phyloP scores from a whole-genome alignment of 1,140 invertebrate species.

The Drepana arcuata region DNA sequence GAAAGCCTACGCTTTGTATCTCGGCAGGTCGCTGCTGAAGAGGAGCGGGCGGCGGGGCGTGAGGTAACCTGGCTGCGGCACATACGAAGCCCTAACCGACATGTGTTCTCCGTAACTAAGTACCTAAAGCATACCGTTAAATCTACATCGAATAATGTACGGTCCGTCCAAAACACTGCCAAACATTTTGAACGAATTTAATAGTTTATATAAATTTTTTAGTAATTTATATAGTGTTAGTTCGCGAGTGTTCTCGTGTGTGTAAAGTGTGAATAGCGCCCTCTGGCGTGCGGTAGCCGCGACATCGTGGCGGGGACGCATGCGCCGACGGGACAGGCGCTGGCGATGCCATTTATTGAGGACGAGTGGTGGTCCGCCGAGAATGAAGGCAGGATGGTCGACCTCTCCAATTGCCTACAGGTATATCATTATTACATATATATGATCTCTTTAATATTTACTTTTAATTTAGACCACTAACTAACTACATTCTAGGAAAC shows the following conservation, averaged over 20 bases:
- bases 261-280: constrained; percentile 42
- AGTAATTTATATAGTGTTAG: constrained; percentile 23
- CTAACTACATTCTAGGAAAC: too few relatives aligned
- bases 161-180: constrained; percentile 63
- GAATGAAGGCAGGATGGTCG: constrained; percentile 92
- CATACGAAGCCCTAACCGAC: constrained; percentile 28
- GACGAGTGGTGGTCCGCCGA: constrained; percentile 94
- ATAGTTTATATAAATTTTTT: constrained; percentile 44
- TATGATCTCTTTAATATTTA: too few relatives aligned
- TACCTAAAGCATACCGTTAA: constrained; percentile 40
- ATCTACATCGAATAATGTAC: constrained; percentile 60
- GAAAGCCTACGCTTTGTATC: constrained; percentile 55
- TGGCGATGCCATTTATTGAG: constrained; percentile 95
- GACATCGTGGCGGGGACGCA: constrained; percentile 74
- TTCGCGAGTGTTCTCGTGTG: constrained; percentile 35
- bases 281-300: constrained; percentile 41
- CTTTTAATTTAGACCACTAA: too few relatives aligned
- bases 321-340: constrained; percentile 75
- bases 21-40: constrained; percentile 70
- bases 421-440: too few relatives aligned
- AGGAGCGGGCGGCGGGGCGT: constrained; percentile 50
- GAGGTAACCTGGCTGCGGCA: constrained; percentile 60
- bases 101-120: constrained; percentile 49
- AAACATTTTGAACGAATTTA: constrained; percentile 64
- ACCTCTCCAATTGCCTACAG: constrained; percentile 88